Conservation (phyloP, 2,797 vertebrate species). For the Chromis chromis region DNA sequence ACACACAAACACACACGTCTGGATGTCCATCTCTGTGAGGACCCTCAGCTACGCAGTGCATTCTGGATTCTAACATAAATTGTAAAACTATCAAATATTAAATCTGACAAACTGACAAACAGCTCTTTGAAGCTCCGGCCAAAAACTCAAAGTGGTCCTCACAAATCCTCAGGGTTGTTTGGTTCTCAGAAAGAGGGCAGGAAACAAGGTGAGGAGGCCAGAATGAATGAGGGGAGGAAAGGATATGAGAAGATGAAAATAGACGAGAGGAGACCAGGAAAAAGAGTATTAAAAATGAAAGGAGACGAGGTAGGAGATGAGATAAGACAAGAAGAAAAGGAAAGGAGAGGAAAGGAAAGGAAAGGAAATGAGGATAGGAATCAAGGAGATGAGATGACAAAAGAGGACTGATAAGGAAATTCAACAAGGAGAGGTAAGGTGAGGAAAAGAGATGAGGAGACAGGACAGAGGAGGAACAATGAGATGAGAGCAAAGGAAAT, state of each 20-base stretch:
- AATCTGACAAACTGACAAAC: not conserved
- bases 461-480: not conserved
- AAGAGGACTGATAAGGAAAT: no score
- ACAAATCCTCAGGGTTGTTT: slow-evolving; percentile 15
- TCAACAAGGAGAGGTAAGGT: no score
- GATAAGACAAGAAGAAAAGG: not conserved
- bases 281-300: not conserved
- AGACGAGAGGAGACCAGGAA: no score
- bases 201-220: not conserved
- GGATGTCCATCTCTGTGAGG: slow-evolving; percentile 12
- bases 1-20: not conserved
- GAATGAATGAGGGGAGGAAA: not conserved
- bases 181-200: not conserved
- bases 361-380: not conserved
- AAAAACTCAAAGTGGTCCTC: not conserved
- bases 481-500: no score
- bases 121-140: not conserved
- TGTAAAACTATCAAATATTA: not conserved
- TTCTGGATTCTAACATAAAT: not conserved
- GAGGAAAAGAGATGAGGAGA: not conserved
- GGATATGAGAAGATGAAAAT: no score
- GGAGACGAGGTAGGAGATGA: not conserved
- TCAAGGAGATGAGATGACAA: no score
- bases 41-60: slow-evolving; percentile 4
- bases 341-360: not conserved